These are phyloP conservation scores for Papilio xuthus DNA, from an alignment of 1,140 invertebrate genomes.

Conservation along the genomic window DNA sequence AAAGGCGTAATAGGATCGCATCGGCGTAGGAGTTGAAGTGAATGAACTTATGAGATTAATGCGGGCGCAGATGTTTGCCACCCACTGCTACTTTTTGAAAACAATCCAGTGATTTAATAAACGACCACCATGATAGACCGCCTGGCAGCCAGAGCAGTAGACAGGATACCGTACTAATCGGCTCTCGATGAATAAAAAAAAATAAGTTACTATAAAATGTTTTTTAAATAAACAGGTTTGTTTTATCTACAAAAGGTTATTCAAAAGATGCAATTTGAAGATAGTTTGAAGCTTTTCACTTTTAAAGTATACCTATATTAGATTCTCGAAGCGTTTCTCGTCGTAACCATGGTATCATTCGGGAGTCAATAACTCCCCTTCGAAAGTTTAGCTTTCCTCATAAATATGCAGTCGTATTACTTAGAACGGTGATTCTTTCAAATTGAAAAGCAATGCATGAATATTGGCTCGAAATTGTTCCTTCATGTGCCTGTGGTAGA, in stretches of 20 bases:
- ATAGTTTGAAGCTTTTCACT: no score
- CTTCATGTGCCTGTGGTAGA: neutral
- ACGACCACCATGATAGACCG: neutral
- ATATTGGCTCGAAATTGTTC: constrained; percentile 9
- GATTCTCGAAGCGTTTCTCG: neutral
- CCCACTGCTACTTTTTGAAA: constrained; percentile 18
- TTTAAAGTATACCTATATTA: neutral
- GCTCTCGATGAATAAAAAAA: no score
- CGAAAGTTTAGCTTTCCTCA: constrained; percentile 30
- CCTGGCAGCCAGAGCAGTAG: no score
- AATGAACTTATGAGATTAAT: constrained; percentile 46
- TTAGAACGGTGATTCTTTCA: constrained; percentile 27
- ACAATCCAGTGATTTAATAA: neutral
- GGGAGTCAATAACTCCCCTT: constrained; percentile 18
- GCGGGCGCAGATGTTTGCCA: constrained; percentile 38
- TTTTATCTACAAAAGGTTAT: no score
- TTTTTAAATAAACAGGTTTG: no score
- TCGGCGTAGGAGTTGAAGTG: constrained; percentile 46
- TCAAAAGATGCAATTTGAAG: neutral
- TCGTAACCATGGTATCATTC: neutral
- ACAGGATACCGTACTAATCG: neutral
- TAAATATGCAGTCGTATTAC: constrained; percentile 31
- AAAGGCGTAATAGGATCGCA: constrained; percentile 33
- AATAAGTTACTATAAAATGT: no score
- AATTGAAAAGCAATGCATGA: constrained; percentile 31